phyloP scores from a whole-genome alignment of 2,888 invertebrate genomes.

The Volucella zonaria region DNA sequence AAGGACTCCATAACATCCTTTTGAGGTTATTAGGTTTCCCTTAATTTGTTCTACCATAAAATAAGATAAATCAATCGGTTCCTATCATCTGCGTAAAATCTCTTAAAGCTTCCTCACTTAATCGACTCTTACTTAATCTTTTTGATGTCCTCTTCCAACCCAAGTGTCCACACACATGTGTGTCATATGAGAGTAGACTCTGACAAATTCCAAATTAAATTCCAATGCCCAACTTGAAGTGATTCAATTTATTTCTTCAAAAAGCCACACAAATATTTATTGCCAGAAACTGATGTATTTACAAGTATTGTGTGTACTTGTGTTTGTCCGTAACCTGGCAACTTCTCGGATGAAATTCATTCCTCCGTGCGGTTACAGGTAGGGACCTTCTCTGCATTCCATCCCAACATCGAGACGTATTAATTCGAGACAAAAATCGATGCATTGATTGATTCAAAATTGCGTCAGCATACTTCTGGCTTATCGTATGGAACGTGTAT shows the following conservation, averaged over 20 bases:
- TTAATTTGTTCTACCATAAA: no score
- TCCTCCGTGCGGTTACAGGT: no score
- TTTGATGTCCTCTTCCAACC: not conserved
- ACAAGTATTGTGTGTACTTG: not conserved
- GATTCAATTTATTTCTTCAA: constrained; percentile 33
- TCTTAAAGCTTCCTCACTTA: not conserved
- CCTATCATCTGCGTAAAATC: no score
- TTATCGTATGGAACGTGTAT: not conserved
- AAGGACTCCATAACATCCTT: no score
- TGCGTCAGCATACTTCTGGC: constrained; percentile 11
- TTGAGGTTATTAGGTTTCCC: no score
- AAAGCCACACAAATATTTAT: constrained; percentile 25
- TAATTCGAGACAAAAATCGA: constrained; percentile 7
- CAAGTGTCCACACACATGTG: not conserved
- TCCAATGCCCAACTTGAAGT: constrained; percentile 14
- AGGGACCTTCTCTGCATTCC: not conserved
- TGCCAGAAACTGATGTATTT: not conserved
- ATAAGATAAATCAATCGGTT: no score
- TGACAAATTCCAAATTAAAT: constrained; percentile 38
- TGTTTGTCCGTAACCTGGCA: not conserved
- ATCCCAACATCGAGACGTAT: not conserved
- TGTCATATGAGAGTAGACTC: not conserved
- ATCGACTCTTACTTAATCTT: constrained; percentile 1
- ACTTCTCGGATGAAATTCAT: constrained; percentile 16
- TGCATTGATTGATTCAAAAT: constrained; percentile 30